phyloP scores from a whole-genome alignment of 2,888 invertebrate genomes.

The Hypena proboscidalis region DNA sequence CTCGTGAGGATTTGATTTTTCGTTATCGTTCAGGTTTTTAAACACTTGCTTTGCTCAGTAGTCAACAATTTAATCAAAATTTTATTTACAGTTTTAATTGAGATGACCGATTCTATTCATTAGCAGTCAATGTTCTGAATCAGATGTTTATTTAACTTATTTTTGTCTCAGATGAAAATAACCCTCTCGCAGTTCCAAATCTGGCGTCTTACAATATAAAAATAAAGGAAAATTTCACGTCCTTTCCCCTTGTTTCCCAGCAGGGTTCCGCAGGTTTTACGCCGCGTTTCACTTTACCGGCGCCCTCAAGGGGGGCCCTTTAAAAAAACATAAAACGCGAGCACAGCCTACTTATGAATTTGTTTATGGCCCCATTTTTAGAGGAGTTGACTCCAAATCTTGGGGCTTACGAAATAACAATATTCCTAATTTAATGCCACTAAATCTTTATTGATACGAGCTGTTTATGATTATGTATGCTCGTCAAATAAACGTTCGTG shows the following conservation, averaged over 20 bases:
- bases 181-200: slow-evolving; percentile 34
- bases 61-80: too few relatives aligned
- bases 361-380: slow-evolving; percentile 80
- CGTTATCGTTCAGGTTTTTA: too few relatives aligned
- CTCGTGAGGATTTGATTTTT: too few relatives aligned
- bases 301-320: slow-evolving; percentile 68
- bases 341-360: slow-evolving; percentile 83
- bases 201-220: slow-evolving; percentile 25
- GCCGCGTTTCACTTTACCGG: slow-evolving; percentile 78
- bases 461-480: slow-evolving; percentile 28
- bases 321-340: slow-evolving; percentile 81
- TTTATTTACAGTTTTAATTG: too few relatives aligned
- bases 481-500: slow-evolving; percentile 7
- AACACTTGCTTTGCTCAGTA: too few relatives aligned
- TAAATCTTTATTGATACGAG: slow-evolving; percentile 60
- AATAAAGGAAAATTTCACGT: slow-evolving; percentile 31
- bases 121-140: too few relatives aligned
- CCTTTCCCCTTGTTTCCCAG: slow-evolving; percentile 62
- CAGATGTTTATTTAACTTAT: neutral
- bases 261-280: slow-evolving; percentile 74
- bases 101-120: too few relatives aligned
- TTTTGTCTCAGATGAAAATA: neutral
- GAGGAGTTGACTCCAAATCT: slow-evolving; percentile 59
- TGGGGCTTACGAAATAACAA: slow-evolving; percentile 65
- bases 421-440: slow-evolving; percentile 69